These are phyloP conservation scores for Drosophila paramelanica DNA, from an alignment of 2,888 invertebrate species.

Conservation along the genomic window DNA sequence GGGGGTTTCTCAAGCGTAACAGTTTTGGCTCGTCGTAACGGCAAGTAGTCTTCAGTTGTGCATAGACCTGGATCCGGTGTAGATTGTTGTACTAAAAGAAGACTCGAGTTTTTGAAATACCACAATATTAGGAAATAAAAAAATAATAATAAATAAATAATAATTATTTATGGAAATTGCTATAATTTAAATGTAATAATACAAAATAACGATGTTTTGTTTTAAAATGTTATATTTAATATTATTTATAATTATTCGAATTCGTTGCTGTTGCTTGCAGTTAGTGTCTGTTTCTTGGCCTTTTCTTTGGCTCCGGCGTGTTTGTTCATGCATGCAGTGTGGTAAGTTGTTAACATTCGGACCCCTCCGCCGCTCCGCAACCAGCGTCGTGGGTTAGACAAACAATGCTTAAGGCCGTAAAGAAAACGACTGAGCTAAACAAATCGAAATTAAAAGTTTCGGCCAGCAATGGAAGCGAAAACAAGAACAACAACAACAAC, in stretches of 20 bases:
- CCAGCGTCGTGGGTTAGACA: slow-evolving; percentile 31
- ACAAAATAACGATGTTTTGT: neutral
- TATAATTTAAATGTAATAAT: neutral
- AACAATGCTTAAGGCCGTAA: slow-evolving; percentile 79
- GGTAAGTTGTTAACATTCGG: slow-evolving; percentile 59
- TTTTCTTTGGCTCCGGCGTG: slow-evolving; percentile 26
- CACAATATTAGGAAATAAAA: neutral
- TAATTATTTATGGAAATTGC: neutral
- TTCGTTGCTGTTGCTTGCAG: slow-evolving; percentile 12
- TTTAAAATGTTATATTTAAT: neutral
- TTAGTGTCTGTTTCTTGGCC: slow-evolving; percentile 15
- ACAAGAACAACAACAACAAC: slow-evolving; percentile 29
- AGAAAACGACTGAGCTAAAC: slow-evolving; percentile 72
- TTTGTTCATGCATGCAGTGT: slow-evolving; percentile 65
- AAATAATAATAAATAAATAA: neutral
- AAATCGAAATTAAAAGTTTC: slow-evolving; percentile 80
- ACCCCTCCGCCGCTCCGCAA: slow-evolving; percentile 33
- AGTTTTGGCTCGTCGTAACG: slow-evolving; percentile 70
- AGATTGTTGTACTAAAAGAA: slow-evolving; percentile 40
- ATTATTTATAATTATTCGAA: slow-evolving; percentile 1
- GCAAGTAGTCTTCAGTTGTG: slow-evolving; percentile 75
- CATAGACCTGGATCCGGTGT: slow-evolving; percentile 59
- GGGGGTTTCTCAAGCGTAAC: slow-evolving; percentile 78
- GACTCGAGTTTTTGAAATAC: slow-evolving; percentile 7
- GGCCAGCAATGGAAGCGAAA: slow-evolving; percentile 53